Conservation (phyloP, 2,888 invertebrate genomes). For the Exephanes ischioxanthus region DNA sequence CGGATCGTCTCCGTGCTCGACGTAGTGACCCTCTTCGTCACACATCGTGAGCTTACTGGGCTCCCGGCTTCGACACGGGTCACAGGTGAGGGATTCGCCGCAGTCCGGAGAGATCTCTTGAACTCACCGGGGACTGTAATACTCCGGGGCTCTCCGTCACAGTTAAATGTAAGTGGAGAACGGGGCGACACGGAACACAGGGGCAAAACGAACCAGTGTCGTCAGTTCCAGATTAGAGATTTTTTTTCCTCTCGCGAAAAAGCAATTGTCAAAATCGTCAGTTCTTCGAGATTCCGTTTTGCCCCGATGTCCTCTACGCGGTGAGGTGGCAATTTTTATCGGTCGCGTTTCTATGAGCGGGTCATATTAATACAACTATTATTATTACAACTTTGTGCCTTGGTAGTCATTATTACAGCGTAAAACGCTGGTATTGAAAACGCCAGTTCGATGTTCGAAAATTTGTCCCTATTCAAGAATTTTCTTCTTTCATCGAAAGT, state of each 20-base stretch:
- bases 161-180: neutral
- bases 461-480: too few species aligned
- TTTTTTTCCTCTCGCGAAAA: neutral
- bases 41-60: constrained; percentile 71
- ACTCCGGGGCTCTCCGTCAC: constrained; percentile 7
- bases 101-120: neutral
- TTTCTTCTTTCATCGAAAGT: too few species aligned
- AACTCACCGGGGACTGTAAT: constrained; percentile 13
- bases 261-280: too few species aligned
- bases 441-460: too few species aligned
- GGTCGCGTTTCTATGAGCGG: neutral
- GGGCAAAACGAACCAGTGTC: neutral
- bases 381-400: too few species aligned
- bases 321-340: neutral
- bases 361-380: too few species aligned
- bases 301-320: too few species aligned
- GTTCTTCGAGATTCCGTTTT: too few species aligned
- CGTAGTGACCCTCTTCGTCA: constrained; percentile 74
- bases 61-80: constrained; percentile 72
- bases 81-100: constrained; percentile 81
- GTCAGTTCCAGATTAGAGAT: neutral
- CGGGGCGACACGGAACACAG: neutral
- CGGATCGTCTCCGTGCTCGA: constrained; percentile 47
- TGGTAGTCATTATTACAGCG: too few species aligned
- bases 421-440: too few species aligned